Conservation (phyloP, 2,888 invertebrate species). For the Hartigia nigra region DNA sequence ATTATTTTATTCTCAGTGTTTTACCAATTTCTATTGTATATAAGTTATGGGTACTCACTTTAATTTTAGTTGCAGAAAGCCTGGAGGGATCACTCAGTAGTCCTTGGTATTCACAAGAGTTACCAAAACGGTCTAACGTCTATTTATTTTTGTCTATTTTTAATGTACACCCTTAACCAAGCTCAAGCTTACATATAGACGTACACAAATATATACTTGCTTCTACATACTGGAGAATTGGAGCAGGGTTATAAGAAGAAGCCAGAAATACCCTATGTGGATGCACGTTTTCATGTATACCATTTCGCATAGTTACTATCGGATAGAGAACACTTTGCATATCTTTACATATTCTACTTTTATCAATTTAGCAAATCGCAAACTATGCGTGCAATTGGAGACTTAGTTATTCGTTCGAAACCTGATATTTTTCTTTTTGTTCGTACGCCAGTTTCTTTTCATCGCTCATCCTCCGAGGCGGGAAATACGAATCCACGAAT, state of each 20-base stretch:
- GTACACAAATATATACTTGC: not conserved
- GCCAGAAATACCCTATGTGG: not conserved
- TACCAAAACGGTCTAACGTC: not conserved
- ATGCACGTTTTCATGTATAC: not conserved
- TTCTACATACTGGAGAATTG: not conserved
- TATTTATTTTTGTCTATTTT: not conserved
- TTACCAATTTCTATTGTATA: not conserved
- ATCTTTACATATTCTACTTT: not conserved
- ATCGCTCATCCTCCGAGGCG: not conserved
- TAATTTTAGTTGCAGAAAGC: not conserved
- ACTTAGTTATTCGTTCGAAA: not conserved
- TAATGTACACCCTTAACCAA: not conserved
- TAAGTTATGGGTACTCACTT: not conserved
- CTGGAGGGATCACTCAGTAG: not conserved
- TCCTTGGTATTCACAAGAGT: not conserved
- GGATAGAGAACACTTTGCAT: not conserved
- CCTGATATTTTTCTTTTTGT: not conserved
- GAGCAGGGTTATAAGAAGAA: not conserved
- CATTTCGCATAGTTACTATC: not conserved
- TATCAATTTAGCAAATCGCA: not conserved
- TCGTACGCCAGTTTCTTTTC: not conserved
- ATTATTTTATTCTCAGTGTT: not conserved
- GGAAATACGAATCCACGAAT: not conserved
- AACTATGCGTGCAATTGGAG: not conserved
- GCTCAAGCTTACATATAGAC: not conserved